phyloP scores from a whole-genome alignment of 2,797 vertebrate genomes.

The Calcarius lapponicus region DNA sequence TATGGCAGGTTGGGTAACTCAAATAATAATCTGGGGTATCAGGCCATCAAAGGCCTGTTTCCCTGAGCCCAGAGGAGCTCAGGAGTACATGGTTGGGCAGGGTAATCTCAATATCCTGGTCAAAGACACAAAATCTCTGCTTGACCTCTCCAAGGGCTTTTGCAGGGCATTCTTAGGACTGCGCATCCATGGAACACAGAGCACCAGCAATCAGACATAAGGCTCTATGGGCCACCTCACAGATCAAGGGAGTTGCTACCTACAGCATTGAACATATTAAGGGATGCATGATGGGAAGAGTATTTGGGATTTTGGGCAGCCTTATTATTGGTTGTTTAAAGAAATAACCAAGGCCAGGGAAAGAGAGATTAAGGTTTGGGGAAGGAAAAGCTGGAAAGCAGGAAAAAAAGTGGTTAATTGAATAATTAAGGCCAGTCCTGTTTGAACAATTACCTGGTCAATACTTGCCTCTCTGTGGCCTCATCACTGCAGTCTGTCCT shows the following conservation, averaged over 20 bases:
- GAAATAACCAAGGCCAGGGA: neutral
- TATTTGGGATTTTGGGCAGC: neutral
- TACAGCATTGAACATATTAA: neutral
- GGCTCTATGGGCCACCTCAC: neutral
- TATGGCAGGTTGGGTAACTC: rapidly evolving
- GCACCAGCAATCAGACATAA: neutral
- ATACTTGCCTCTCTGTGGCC: neutral
- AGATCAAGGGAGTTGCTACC: neutral
- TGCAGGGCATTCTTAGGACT: rapidly evolving
- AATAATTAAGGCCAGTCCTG: neutral
- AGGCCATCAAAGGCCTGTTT: neutral
- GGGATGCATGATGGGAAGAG: neutral
- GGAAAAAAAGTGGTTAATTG: neutral
- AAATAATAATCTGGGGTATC: neutral
- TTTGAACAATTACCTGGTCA: neutral
- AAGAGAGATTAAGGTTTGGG: neutral
- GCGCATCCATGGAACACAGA: neutral
- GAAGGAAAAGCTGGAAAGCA: neutral
- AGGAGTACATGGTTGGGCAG: neutral
- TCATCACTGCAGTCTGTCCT: neutral
- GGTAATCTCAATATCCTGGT: neutral
- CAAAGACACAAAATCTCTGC: neutral
- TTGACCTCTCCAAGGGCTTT: neutral
- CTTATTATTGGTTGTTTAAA: neutral
- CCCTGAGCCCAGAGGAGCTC: neutral